phyloP scores from a whole-genome alignment of 2,888 invertebrate genomes.

The Hemistola chrysoprasaria region DNA sequence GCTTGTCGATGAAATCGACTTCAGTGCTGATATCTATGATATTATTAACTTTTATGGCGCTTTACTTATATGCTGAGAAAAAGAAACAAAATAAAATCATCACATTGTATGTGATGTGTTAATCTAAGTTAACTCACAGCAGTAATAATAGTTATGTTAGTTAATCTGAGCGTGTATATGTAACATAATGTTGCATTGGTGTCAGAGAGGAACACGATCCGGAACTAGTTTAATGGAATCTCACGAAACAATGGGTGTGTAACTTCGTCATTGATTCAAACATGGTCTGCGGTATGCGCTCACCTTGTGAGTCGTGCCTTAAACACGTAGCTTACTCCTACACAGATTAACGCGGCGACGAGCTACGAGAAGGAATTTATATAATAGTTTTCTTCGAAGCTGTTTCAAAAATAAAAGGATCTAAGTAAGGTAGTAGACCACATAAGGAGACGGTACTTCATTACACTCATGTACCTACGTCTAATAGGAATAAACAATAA shows the following conservation, averaged over 20 bases:
- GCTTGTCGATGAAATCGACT: no score
- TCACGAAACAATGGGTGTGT: slow-evolving; percentile 14
- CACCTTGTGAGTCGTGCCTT: slow-evolving; percentile 4
- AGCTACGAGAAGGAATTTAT: no score
- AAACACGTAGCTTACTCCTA: slow-evolving; percentile 19
- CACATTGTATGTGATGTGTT: slow-evolving; percentile 20
- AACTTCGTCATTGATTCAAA: slow-evolving; percentile 7
- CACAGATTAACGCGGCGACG: slow-evolving; percentile 18
- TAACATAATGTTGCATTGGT: neutral
- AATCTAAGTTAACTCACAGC: slow-evolving; percentile 20
- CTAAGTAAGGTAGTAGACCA: no score
- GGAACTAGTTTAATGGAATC: slow-evolving; percentile 11
- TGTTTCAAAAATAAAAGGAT: no score
- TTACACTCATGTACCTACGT: no score
- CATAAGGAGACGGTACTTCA: no score
- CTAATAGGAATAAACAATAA: no score
- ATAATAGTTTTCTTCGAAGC: no score
- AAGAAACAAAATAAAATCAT: no score
- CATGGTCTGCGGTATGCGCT: slow-evolving; percentile 18
- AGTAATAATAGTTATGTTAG: slow-evolving; percentile 19
- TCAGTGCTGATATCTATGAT: no score
- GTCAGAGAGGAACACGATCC: slow-evolving; percentile 1
- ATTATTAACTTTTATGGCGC: no score
- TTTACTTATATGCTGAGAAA: no score
- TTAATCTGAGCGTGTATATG: slow-evolving; percentile 16